A percentile compares a stretch with the other conserved stretches of the same genome.
phyloP scores from a whole-genome alignment of 2,888 invertebrate genomes.

The Drosophila kanekoi region DNA sequence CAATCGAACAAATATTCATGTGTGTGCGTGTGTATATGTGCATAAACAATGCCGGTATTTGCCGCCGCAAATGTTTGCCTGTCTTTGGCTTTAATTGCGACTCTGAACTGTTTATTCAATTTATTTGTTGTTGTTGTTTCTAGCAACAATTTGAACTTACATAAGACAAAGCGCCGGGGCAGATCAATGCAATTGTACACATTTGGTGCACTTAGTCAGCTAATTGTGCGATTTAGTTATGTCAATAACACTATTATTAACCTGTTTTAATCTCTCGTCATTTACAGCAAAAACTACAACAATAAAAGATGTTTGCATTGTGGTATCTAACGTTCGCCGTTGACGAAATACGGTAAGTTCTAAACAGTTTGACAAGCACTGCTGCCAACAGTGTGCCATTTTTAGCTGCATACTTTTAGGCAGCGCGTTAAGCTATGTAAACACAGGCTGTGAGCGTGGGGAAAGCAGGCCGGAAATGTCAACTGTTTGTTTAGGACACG shows the following conservation, averaged over 20 bases:
- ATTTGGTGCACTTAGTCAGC: conserved; percentile 9
- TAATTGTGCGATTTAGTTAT: conserved; percentile 25
- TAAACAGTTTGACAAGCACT: conserved; percentile 32
- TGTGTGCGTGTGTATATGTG: neutral
- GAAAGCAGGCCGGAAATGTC: too few species aligned
- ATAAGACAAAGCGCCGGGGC: neutral
- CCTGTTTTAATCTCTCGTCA: conserved; percentile 23
- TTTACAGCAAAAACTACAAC: conserved; percentile 67
- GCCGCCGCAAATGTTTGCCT: conserved; percentile 12
- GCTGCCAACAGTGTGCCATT: neutral
- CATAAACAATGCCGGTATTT: neutral
- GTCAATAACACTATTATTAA: conserved; percentile 21
- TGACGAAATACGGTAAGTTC: conserved; percentile 84
- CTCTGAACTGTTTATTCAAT: conserved; percentile 2
- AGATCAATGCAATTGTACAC: neutral
- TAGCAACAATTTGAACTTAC: neutral
- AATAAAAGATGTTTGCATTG: conserved; percentile 82
- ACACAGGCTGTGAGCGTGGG: neutral
- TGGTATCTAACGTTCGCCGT: conserved; percentile 84
- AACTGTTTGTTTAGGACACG: neutral
- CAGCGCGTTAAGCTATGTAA: neutral
- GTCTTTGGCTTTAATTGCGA: conserved; percentile 6
- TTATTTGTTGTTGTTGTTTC: conserved; percentile 1
- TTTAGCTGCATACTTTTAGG: conserved; percentile 49
- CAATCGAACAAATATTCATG: conserved; percentile 30